Evolutionary conservation across 92 coral and sea anemone genomes (phyloP), one percentile per base, ranked within the genome.

Genomic region (Epizoanthus ramosus): DNA sequence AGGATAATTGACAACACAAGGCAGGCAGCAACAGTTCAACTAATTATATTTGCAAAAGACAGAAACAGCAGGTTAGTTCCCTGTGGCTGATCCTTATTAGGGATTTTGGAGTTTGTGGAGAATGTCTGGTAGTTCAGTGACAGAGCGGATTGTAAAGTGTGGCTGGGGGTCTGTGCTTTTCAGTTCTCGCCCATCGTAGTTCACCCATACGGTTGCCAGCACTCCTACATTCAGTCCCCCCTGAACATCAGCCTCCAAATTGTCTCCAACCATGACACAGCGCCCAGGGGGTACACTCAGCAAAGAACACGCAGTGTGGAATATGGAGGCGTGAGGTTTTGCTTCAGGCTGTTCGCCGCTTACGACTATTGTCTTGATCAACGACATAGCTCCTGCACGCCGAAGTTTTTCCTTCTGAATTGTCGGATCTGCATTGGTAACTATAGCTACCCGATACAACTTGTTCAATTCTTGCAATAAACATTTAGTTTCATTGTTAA

Each of bases 181-280:
- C 10, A 67, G 53, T 57, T 72, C 63, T 5, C 59, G 82, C 47
- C 66, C 86, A 47, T 84, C 89, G 65, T 59, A 80, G 66, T 83
- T 88, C 50, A 91, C 86, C 94, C 94, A 91, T 14, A 91, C 94
- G 12, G 92, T 80, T 41, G 94, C 94, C 69, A 83, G 58, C 57
- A 88, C 68, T 22, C 91, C 91, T 9, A 86, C 87, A 76, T 88
- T 88, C 4, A 77, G 63, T 3, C 94, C 92, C 61, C 94, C 92
- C 74, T 74, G 87, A 18, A 91, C 56, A 54, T 91, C 94, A n/a
- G 89, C 76, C 12, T 54, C 13, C 57, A 85, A 79, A 52, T 60
- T 88, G 65, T 88, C 90, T 21, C 94, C 94, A 17, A 88, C 79
- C 90, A 88, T 85, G 9, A 91, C 70, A 63, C 94, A 91, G 70